A percentile compares a stretch with the other conserved stretches of the same genome.
Conservation (phyloP, 2,888 invertebrate genomes). For the Drosophila putrida region DNA sequence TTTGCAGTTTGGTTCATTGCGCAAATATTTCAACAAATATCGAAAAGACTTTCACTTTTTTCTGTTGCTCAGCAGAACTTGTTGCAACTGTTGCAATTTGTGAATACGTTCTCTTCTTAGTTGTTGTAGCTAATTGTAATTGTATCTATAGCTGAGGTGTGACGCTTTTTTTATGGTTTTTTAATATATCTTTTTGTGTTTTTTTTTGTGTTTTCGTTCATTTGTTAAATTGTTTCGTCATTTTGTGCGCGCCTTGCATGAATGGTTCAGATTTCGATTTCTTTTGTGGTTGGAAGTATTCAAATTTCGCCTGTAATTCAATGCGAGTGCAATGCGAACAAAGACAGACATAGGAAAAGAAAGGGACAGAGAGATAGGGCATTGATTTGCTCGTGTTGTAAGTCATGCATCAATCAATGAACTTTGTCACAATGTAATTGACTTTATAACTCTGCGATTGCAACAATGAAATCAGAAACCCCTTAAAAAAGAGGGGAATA, state of each 20-base stretch:
- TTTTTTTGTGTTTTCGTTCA: background rate
- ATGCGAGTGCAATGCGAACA: constrained; percentile 31
- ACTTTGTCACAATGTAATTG: constrained; percentile 48
- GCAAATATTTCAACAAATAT: constrained; percentile 28
- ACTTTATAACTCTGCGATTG: constrained; percentile 1
- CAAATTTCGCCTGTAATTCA: constrained; percentile 64
- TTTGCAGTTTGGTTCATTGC: constrained; percentile 19
- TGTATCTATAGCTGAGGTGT: constrained; percentile 40
- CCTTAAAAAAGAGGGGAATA: background rate
- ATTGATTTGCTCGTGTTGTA: constrained; percentile 13
- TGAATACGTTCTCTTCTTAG: constrained; percentile 18
- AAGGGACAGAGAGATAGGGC: background rate
- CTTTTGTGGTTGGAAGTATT: constrained; percentile 65
- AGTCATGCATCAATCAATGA: constrained; percentile 59
- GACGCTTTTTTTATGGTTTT: constrained; percentile 13
- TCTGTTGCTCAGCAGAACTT: constrained; percentile 30
- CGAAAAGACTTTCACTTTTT: constrained; percentile 55
- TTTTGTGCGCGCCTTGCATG: constrained; percentile 65
- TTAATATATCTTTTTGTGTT: background rate
- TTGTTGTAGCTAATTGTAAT: constrained; percentile 52
- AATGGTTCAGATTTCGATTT: constrained; percentile 64
- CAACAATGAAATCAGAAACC: constrained; percentile 20
- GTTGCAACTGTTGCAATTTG: constrained; percentile 45
- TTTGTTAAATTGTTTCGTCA: constrained; percentile 20
- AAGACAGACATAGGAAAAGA: constrained; percentile 1